Conservation (phyloP, 2,888 invertebrate species). For the Hipparchia semele region DNA sequence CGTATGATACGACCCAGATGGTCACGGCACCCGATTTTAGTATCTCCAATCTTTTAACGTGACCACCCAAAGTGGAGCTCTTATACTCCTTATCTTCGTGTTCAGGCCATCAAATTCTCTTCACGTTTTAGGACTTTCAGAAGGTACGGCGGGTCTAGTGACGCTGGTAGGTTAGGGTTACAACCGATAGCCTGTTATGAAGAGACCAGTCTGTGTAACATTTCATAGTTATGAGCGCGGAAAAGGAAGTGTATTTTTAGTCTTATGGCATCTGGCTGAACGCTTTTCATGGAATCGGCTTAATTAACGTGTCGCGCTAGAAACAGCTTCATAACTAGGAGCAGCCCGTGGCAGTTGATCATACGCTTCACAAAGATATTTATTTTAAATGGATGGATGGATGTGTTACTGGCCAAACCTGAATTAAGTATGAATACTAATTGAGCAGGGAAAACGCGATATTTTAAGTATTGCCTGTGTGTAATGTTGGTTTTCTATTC, state of each 20-base stretch:
- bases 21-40: slow-evolving; percentile 78
- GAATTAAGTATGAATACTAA: no score
- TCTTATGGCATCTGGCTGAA: slow-evolving; percentile 72
- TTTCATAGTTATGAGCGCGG: slow-evolving; percentile 79
- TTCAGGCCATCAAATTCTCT: slow-evolving; percentile 53
- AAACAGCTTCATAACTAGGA: slow-evolving; percentile 67
- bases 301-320: slow-evolving; percentile 75
- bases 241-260: slow-evolving; percentile 82
- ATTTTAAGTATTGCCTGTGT: no score
- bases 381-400: not conserved
- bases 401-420: no score
- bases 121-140: slow-evolving; percentile 37
- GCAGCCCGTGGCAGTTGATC: slow-evolving; percentile 57
- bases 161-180: slow-evolving; percentile 63
- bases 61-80: slow-evolving; percentile 62
- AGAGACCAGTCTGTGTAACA: slow-evolving; percentile 67
- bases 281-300: slow-evolving; percentile 74
- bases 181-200: slow-evolving; percentile 76
- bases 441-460: not conserved
- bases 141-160: slow-evolving; percentile 56
- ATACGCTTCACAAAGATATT: slow-evolving; percentile 45
- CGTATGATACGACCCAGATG: slow-evolving; percentile 78
- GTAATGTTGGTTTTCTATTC: no score
- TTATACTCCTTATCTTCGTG: slow-evolving; percentile 55
- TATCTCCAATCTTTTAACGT: slow-evolving; percentile 73